A percentile compares a stretch with the other conserved stretches of the same genome.
phyloP scores from a whole-genome alignment of 2,888 invertebrate genomes.

The Synanthedon tipuliformis region DNA sequence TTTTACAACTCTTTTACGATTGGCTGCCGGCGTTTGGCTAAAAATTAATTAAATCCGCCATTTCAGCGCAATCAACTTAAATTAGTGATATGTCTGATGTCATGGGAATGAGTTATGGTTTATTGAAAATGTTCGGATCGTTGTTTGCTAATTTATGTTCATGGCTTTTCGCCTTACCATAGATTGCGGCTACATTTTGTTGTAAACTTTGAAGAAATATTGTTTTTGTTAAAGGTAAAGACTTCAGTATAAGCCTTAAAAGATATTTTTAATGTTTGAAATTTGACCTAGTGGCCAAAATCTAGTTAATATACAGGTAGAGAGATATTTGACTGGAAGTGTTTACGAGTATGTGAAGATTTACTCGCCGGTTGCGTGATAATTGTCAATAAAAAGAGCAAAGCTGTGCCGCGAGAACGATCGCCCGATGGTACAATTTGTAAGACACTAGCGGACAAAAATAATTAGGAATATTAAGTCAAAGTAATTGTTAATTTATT shows the following conservation, averaged over 20 bases:
- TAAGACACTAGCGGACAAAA: too few species aligned
- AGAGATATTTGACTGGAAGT: slow-evolving; percentile 5
- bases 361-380: slow-evolving; percentile 17
- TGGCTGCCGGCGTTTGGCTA: slow-evolving; percentile 18
- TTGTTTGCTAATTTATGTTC: neutral
- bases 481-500: too few species aligned
- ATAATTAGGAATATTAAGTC: too few species aligned
- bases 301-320: neutral
- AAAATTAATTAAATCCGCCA: slow-evolving; percentile 40
- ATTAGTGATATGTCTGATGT: slow-evolving; percentile 40
- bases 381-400: slow-evolving; percentile 11
- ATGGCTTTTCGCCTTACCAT: too few species aligned
- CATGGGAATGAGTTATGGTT: slow-evolving; percentile 42
- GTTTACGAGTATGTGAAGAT: slow-evolving; percentile 15
- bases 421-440: slow-evolving; percentile 4
- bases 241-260: too few species aligned
- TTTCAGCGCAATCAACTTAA: slow-evolving; percentile 33
- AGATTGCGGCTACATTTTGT: too few species aligned
- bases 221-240: too few species aligned
- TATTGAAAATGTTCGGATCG: slow-evolving; percentile 23
- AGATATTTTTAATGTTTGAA: neutral
- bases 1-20: slow-evolving; percentile 29
- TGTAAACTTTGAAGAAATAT: too few species aligned
- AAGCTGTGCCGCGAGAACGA: neutral
- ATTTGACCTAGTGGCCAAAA: neutral